A percentile compares a stretch with the other conserved stretches of the same genome.
phyloP scores from a whole-genome alignment of 2,888 invertebrate species.

The Steromphala cineraria region DNA sequence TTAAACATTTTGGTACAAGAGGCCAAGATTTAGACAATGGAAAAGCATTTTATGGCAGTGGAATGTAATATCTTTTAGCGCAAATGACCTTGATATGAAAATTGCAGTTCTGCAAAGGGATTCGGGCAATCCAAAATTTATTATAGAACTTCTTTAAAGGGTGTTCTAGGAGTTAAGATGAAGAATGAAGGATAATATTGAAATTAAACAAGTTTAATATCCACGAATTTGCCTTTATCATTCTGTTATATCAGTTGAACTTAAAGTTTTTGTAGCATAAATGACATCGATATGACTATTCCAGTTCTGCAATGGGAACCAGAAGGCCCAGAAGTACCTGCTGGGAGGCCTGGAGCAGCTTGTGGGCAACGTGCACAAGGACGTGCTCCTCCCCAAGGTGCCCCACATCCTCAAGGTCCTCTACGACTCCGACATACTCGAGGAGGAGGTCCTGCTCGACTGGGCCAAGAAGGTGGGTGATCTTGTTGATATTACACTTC shows the following conservation, averaged over 20 bases:
- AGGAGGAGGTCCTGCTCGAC: constrained; percentile 93
- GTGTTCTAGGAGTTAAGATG: no score
- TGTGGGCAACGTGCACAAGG: constrained; percentile 87
- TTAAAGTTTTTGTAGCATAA: no score
- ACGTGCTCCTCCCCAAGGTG: constrained; percentile 88
- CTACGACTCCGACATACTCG: constrained; percentile 95
- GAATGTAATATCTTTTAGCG: no score
- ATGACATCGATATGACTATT: constrained; percentile 24
- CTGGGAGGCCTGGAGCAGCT: constrained; percentile 94
- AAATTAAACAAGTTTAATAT: no score
- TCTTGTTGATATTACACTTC: neutral
- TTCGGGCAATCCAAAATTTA: constrained; percentile 79
- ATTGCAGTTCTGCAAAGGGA: constrained; percentile 74
- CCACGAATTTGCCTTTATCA: no score
- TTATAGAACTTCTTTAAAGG: no score
- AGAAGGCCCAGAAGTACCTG: constrained; percentile 84
- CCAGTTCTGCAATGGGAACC: constrained; percentile 75
- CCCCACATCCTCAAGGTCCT: constrained; percentile 91
- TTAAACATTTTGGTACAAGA: no score
- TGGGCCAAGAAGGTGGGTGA: constrained; percentile 91
- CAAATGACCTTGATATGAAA: neutral
- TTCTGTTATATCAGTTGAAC: no score
- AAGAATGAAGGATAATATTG: no score
- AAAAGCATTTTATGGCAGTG: no score
- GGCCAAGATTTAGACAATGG: no score